These are phyloP conservation scores for Ramazzottius varieornatus DNA, from an alignment of 2,888 invertebrate genomes.

Conservation along the genomic window DNA sequence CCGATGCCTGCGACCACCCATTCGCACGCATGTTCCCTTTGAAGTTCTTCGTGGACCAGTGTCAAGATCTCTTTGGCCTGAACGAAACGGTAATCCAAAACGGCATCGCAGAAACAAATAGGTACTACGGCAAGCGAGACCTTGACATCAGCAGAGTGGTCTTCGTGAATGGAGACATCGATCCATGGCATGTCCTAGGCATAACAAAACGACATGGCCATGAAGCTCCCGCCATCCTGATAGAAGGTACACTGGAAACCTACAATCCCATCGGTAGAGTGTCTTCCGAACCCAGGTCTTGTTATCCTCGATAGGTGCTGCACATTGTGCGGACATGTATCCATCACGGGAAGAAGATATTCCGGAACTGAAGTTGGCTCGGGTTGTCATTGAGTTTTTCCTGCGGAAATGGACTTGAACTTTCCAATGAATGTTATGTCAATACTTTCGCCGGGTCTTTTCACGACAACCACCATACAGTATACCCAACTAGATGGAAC, in stretches of 20 bases:
- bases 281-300: background rate
- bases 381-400: background rate
- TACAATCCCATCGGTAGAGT: background rate
- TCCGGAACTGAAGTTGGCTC: background rate
- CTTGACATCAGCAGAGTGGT: slow-evolving; percentile 44
- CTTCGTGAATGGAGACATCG: slow-evolving; percentile 62
- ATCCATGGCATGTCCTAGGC: slow-evolving; percentile 32
- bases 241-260: slow-evolving; percentile 23
- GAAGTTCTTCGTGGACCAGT: slow-evolving; percentile 51
- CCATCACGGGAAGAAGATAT: background rate
- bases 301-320: slow-evolving; percentile 43
- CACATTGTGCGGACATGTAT: slow-evolving; percentile 67
- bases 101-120: slow-evolving; percentile 42
- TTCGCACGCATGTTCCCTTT: slow-evolving; percentile 50
- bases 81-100: slow-evolving; percentile 32
- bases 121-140: slow-evolving; percentile 41
- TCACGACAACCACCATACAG: no score
- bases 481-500: no score
- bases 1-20: slow-evolving; percentile 34
- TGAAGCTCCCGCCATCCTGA: slow-evolving; percentile 22
- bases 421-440: no score
- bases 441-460: no score
- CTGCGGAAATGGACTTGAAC: background rate
- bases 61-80: slow-evolving; percentile 52
- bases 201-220: slow-evolving; percentile 18